Percentiles rank a stretch among this genome's conserved stretches.
Conservation (phyloP, 2,888 invertebrate genomes). For the Apotomis turbidana region DNA sequence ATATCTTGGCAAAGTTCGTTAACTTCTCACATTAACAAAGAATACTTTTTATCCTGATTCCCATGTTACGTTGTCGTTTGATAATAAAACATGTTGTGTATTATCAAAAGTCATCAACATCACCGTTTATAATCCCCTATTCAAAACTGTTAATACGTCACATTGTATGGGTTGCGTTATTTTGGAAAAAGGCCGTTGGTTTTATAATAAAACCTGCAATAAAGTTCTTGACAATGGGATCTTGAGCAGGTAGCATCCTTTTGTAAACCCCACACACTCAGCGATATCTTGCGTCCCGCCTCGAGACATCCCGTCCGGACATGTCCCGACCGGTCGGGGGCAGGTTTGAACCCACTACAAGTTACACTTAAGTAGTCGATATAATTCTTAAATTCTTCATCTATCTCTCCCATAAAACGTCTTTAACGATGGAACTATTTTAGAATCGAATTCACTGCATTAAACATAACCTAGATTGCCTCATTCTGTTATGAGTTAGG, state of each 20-base stretch:
- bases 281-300: slow-evolving; percentile 42
- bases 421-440: slow-evolving; percentile 1
- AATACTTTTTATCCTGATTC: slow-evolving; percentile 17
- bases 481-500: slow-evolving; percentile 36
- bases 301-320: slow-evolving; percentile 46
- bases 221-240: slow-evolving; percentile 25
- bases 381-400: background rate
- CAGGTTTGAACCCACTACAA: slow-evolving; percentile 43
- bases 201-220: slow-evolving; percentile 39
- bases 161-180: slow-evolving; percentile 20
- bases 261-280: slow-evolving; percentile 34
- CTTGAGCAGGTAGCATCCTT: slow-evolving; percentile 40
- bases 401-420: background rate
- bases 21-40: slow-evolving; percentile 19
- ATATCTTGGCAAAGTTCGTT: slow-evolving; percentile 29
- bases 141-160: slow-evolving; percentile 18
- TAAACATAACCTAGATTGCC: slow-evolving; percentile 39
- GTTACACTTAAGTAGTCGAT: slow-evolving; percentile 9
- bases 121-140: slow-evolving; percentile 34
- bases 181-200: slow-evolving; percentile 13
- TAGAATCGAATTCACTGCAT: slow-evolving; percentile 21
- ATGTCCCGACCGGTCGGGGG: slow-evolving; percentile 51
- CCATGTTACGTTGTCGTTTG: slow-evolving; percentile 16
- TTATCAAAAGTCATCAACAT: slow-evolving; percentile 17
- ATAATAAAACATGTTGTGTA: background rate